Evolutionary conservation across 2,113 vertebrate genomes (phyloP).

Genomic region (Pedetes capensis): DNA sequence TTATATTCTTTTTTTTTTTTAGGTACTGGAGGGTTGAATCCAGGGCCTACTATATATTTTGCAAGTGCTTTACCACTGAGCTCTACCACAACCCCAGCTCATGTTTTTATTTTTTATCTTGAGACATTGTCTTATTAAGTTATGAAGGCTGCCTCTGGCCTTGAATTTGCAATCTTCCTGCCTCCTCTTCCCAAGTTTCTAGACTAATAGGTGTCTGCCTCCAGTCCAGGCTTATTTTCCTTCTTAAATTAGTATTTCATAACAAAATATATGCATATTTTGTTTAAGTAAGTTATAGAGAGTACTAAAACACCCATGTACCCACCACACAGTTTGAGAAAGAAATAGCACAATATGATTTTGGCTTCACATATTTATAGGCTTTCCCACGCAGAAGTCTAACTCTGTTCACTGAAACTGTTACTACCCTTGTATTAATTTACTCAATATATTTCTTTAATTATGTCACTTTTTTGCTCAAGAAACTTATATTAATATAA

Average conservation of each 20-base stretch:
- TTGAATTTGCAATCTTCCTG: too few species aligned
- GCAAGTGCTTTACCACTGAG: too few species aligned
- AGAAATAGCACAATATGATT: not conserved
- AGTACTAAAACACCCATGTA: not conserved
- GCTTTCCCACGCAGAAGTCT: not conserved
- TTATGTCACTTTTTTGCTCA: not conserved
- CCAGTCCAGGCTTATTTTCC: too few species aligned
- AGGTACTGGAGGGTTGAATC: too few species aligned
- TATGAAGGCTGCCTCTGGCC: too few species aligned
- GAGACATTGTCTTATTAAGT: too few species aligned
- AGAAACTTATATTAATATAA: conserved; percentile 6
- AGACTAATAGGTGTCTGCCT: too few species aligned
- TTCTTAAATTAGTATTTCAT: conserved; percentile 25
- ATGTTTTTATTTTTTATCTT: too few species aligned
- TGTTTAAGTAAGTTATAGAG: not conserved
- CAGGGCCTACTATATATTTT: too few species aligned
- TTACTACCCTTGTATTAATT: not conserved
- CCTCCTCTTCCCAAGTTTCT: too few species aligned
- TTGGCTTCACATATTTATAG: not conserved
- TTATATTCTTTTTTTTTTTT: conserved; percentile 32
- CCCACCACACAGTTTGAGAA: not conserved
- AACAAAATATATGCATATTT: not conserved
- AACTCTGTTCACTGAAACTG: not conserved
- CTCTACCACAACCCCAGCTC: too few species aligned
- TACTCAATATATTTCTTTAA: not conserved